A percentile compares a stretch with the other conserved stretches of the same genome.
Conservation (phyloP, 2,797 vertebrate species). For the Phyllotis vaccarum region DNA sequence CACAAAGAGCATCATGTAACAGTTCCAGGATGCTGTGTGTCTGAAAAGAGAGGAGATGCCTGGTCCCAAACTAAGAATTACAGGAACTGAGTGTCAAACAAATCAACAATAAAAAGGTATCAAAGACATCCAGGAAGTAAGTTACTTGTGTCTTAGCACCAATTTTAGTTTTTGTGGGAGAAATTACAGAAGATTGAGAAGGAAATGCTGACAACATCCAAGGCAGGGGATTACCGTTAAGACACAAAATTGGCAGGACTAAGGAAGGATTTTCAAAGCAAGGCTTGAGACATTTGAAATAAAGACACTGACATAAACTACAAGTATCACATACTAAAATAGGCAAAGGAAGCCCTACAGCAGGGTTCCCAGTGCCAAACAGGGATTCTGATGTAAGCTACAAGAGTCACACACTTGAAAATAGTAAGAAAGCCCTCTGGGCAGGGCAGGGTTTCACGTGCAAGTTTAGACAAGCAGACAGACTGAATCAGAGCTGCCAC, state of each 20-base stretch:
- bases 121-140: neutral
- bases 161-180: neutral
- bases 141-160: neutral
- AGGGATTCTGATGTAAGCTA: constrained; percentile 3
- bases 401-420: neutral
- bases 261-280: neutral
- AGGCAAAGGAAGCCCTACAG: neutral
- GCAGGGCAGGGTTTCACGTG: neutral
- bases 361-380: neutral
- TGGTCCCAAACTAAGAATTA: neutral
- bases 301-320: neutral
- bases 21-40: neutral
- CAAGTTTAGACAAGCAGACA: neutral
- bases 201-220: neutral
- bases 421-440: neutral
- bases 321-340: neutral
- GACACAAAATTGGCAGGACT: neutral
- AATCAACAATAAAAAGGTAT: neutral
- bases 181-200: neutral
- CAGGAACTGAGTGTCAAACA: neutral
- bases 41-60: neutral
- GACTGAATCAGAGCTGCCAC: neutral
- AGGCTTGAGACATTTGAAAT: neutral
- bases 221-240: neutral
- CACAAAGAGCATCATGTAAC: neutral